A percentile compares a stretch with the other conserved stretches of the same genome.
Conservation (phyloP, 1,140 invertebrate genomes). For the Penaeus vannamei region DNA sequence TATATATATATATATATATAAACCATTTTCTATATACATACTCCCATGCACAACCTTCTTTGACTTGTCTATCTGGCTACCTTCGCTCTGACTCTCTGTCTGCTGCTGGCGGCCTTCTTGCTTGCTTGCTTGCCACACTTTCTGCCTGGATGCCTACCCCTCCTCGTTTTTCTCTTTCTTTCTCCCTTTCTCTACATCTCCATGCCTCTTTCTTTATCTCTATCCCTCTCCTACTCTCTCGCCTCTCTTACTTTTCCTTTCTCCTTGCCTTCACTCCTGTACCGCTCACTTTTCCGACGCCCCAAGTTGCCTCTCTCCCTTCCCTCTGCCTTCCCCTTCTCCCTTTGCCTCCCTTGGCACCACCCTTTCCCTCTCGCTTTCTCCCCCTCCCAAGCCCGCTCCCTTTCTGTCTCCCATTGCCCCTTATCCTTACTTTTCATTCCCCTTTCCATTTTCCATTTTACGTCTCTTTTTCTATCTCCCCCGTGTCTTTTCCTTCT, state of each 20-base stretch:
- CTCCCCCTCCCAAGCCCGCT: neutral
- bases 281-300: neutral
- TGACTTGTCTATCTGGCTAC: no score
- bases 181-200: no score
- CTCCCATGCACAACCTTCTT: neutral
- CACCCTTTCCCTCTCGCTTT: neutral
- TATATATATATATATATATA: neutral
- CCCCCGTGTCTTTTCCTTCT: neutral
- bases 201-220: neutral
- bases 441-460: neutral
- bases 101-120: no score
- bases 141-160: no score
- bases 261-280: neutral
- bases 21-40: neutral
- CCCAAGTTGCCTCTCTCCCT: neutral
- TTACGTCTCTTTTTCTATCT: neutral
- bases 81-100: no score
- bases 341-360: neutral
- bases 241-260: neutral
- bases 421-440: neutral
- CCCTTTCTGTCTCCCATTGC: neutral
- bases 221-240: neutral
- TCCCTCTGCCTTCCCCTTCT: neutral
- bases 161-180: no score
- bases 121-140: no score